Evolutionary conservation across 1,140 invertebrate genomes (phyloP), one percentile per base, ranked within the genome.

Genomic region (Monomorium pharaonis): DNA sequence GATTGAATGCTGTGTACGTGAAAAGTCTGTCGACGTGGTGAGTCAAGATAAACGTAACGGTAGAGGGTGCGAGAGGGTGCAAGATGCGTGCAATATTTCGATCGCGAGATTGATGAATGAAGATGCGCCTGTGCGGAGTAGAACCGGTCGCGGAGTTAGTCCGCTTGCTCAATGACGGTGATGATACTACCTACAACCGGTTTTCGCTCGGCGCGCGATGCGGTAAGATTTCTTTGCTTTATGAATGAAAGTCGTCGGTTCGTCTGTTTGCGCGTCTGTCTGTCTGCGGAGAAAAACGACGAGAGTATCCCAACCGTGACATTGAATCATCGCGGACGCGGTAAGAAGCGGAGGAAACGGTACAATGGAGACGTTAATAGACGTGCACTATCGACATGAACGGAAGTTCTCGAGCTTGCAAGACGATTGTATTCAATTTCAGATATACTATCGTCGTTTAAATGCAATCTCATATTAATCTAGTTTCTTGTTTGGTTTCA

Each of bases 141-240:
- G 84, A 65, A 91, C 89, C 88, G 88, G 88, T 92, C 80, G 78
- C 54, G 42, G 33, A 70, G 86, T 90, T 91, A 86, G 16, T 88
- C 62, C 90, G 85, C 49, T 89, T 88, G 47, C 60, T 91, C 78
- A 91, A 88, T 91, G 78, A 87, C 67, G 89, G 89, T 65, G 62
- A 63, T 81, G 88, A 90, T 92, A 89, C 90, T 91, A 88, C 91
- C 86, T 80, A 86, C 84, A 93, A 94, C 93, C 93, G 92, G 93
- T 94, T 80, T 93, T 92, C 70, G 75, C 37, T 89, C 75, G 78
- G 51, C 63, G 85, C 84, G 70, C 67, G 81, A 85, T 89, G 78
- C 85, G 84, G 80, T 69, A 69, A 65, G 86, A 88, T 91, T 91
- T 85, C 74, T 90, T 80, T 89, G 84, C 30, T 89, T 93, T 91